phyloP scores from a whole-genome alignment of 35 echinoderm and acorn worm species.

The Amphiura filiformis region DNA sequence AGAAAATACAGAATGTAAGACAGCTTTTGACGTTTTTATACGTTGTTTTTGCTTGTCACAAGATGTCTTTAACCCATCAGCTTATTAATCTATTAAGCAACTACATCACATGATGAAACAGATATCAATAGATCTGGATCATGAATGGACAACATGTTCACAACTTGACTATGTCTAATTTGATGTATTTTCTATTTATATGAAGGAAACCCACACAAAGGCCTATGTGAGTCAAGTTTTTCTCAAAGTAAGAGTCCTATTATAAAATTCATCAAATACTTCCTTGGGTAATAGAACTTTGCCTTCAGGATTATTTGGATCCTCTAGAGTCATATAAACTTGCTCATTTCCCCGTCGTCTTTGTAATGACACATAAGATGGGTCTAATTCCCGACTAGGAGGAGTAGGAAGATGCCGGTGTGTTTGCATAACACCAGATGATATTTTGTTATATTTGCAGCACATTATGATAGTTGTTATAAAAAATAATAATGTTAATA shows the following conservation, averaged over 20 bases:
- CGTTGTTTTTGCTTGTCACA: no score
- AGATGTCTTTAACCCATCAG: no score
- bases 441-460: neutral
- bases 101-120: no score
- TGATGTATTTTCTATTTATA: no score
- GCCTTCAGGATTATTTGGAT: neutral
- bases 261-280: neutral
- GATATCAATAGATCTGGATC: no score
- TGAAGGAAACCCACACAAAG: no score
- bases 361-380: neutral
- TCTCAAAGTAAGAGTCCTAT: neutral
- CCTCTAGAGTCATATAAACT: neutral
- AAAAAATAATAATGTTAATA: neutral
- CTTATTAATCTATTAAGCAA: no score
- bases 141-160: no score
- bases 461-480: neutral
- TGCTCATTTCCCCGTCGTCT: neutral
- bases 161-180: no score
- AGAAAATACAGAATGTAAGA: no score
- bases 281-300: neutral
- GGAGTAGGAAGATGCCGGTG: neutral
- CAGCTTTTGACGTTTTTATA: no score
- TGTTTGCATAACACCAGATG: neutral
- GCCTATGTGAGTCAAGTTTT: neutral
- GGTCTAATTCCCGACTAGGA: neutral